Conservation (phyloP, 2,113 vertebrate genomes). For the Coryphaenoides rupestris region DNA sequence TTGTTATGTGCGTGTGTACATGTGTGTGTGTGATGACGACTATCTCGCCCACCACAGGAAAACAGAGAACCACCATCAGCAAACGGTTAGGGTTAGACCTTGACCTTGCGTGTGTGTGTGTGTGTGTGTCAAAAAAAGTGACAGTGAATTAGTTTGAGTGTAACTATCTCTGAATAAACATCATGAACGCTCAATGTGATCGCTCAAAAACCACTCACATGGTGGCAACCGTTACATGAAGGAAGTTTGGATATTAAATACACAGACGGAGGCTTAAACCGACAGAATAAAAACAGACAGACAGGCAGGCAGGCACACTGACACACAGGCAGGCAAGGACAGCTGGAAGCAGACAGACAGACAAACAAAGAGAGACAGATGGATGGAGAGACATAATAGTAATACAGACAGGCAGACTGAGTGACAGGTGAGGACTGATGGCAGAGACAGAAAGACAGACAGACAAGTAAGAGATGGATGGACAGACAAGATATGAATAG, state of each 20-base stretch:
- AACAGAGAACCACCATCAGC: too few relatives aligned
- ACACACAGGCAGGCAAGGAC: background rate
- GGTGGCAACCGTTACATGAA: too few relatives aligned
- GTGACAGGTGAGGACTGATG: background rate
- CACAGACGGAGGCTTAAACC: background rate
- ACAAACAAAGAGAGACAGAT: background rate
- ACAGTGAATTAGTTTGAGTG: background rate
- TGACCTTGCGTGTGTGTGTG: too few relatives aligned
- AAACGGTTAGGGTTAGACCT: too few relatives aligned
- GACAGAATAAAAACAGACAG: background rate
- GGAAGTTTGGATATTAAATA: too few relatives aligned
- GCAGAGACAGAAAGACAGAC: background rate
- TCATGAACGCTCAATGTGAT: background rate
- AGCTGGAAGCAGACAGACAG: background rate
- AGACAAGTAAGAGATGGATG: background rate
- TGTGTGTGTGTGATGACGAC: too few relatives aligned
- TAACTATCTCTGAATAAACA: background rate
- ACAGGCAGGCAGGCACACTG: background rate
- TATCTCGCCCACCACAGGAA: too few relatives aligned
- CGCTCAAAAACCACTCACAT: too few relatives aligned
- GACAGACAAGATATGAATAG: background rate
- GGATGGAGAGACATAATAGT: background rate
- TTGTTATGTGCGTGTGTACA: too few relatives aligned
- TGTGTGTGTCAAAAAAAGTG: background rate
- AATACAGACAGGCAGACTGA: background rate